phyloP scores from a whole-genome alignment of 1,140 invertebrate species.

The Schlechtendalia chinensis region DNA sequence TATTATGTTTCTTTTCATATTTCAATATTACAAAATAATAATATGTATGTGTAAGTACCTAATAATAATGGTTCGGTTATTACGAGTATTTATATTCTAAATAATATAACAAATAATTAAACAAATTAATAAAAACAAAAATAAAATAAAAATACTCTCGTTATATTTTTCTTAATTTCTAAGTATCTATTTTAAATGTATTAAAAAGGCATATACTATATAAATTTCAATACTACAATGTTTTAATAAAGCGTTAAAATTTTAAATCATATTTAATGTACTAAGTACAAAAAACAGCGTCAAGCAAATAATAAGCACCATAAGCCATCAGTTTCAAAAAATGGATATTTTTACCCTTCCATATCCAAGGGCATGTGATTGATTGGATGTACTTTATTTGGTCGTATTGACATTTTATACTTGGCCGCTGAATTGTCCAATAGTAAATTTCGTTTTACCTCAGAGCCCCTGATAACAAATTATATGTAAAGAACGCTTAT shows the following conservation, averaged over 20 bases:
- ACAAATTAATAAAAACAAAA: neutral
- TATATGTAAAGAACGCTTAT: constrained; percentile 41
- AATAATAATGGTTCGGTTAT: too few relatives aligned
- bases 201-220: neutral
- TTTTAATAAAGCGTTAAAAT: neutral
- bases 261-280: neutral
- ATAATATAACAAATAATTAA: neutral
- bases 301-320: constrained; percentile 7
- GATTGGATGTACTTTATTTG: constrained; percentile 57
- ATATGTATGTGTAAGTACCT: neutral
- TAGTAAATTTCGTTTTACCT: constrained; percentile 60
- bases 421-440: constrained; percentile 72
- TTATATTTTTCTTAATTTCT: neutral
- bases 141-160: neutral
- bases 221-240: neutral
- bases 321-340: constrained; percentile 11
- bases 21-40: neutral
- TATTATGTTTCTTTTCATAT: neutral
- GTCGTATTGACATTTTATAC: constrained; percentile 72
- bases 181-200: neutral
- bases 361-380: constrained; percentile 36
- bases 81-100: neutral
- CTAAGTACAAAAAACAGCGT: constrained; percentile 18
- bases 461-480: constrained; percentile 50
- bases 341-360: constrained; percentile 33